Base-by-base conservation (phyloP, 2,888 invertebrate genomes). In the Leptopterna dolabrata region DNA sequence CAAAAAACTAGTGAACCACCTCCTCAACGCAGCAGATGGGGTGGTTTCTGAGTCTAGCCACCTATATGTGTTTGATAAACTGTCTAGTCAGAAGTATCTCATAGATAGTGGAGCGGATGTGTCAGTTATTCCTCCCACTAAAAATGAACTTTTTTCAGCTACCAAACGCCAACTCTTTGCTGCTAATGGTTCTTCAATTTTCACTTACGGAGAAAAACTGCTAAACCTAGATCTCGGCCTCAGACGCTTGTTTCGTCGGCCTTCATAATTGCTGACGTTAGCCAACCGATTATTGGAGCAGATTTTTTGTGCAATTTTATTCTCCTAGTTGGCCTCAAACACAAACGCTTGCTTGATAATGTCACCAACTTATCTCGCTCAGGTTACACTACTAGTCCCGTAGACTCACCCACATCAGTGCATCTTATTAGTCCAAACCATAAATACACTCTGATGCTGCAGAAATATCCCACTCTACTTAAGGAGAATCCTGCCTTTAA, bases 31-130 rank as follows among this genome's bases (percentile, higher is more conserved):
- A 76, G 45, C 87, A 36, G 36, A 11, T n/a, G 63, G 84, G 13
- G 70, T 63, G 36, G 71, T 9, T 27, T 16, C 16, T 16, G n/a
- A 43, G 16, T 41, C 70, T 6, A 71, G 87, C 43, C 87, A 83
- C n/a, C 29, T 87, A 29, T 87, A 76, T 24, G 36, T 88, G 2
- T 47, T 24, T 29, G 87, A 87, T 41, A 11, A 27, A n/a, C 19
- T 36, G 11, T 29, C 87, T 9, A 84, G 73, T 4, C 13, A 1
- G 1, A 76, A 47, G 13, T 90, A 89, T 47, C 29, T 86, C 4
- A 81, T 89, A 0, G 90, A 88, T 55, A 55, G 83, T 88, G 43
- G 88, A 81, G 19, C 89, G 88, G 11, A 85, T 85, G n/a, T 88
- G 86, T 73, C 87, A 88, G 76, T 87, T 14, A 30, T 86, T 2